Evolutionary conservation across 2,113 vertebrate species (phyloP), one percentile per base, ranked within the genome.

Genomic region (Lophotis ruficrista): DNA sequence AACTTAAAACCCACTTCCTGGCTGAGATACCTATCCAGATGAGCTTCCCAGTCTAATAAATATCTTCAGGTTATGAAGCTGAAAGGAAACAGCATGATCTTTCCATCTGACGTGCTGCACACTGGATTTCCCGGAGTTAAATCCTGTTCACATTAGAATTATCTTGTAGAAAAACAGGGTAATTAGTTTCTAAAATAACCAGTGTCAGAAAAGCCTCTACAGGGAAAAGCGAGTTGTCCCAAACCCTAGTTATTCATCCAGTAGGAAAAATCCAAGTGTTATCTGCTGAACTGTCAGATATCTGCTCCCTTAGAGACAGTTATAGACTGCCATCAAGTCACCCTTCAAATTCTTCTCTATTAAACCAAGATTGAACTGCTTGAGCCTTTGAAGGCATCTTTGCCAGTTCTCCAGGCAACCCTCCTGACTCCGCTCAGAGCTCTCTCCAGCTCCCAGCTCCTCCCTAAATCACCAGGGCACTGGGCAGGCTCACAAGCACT

Each of bases 401-500:
- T 38, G 31, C 17, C 50, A 14, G 12, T 15, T 89, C 35, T 47
- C 54, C 28, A 64, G 28, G 13, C 43, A 89, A 10, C 13, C 5
- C n/a, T 35, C 9, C 4, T 9, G 61, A 20, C 22, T 35, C 41
- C 43, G n/a, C 23, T 57, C 51, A 37, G 19, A 37, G 25, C 21
- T 61, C 25, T 54, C 15, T 35, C 38, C 1, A 0, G 28, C 54
- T 84, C 71, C 27, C 69, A 53, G 48, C 53, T 30, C 85, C 15
- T 21, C 8, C 21, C 6, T 2, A 2, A 6, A 56, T 7, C 28
- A 70, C 11, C 22, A 70, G 43, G 27, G 18, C 30, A 11, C 7
- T 3, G 43, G 23, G 25, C 22, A 61, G 51, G 33, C 35, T 72
- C 2, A 0, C 35, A 38, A 8, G 11, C 2, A 0, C 24, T 22